A percentile compares a stretch with the other conserved stretches of the same genome.
Conservation (phyloP, 2,113 vertebrate species). For the Onychorhynchus coronatus region DNA sequence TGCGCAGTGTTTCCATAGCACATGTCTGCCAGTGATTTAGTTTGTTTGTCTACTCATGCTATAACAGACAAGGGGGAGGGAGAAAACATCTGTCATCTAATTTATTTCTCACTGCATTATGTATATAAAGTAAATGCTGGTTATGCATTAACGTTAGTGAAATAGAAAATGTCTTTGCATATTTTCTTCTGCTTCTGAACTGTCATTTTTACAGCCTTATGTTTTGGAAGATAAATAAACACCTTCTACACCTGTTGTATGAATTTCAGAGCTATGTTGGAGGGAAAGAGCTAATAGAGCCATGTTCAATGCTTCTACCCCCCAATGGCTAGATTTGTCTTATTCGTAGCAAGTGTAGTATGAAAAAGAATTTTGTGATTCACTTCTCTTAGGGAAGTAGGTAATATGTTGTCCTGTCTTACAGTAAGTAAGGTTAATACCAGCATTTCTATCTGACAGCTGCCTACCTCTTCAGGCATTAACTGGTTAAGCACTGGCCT, state of each 20-base stretch:
- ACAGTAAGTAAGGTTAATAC: neutral
- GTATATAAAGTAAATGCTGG: slow-evolving; percentile 18
- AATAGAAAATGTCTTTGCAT: slow-evolving; percentile 7
- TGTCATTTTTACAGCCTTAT: slow-evolving; percentile 46
- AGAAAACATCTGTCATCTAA: slow-evolving; percentile 57
- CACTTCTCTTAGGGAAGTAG: neutral
- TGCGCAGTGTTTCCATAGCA: neutral
- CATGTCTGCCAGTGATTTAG: slow-evolving; percentile 9
- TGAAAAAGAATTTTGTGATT: neutral
- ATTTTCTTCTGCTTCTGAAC: slow-evolving; percentile 20
- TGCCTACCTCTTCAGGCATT: neutral
- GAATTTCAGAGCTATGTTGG: neutral
- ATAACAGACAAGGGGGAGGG: neutral
- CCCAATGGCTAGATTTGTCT: neutral
- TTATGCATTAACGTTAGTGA: neutral
- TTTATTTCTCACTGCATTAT: slow-evolving; percentile 45
- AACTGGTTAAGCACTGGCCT: neutral
- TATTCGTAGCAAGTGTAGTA: neutral
- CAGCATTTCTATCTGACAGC: neutral
- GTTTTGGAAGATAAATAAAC: slow-evolving; percentile 48
- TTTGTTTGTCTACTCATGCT: slow-evolving; percentile 34
- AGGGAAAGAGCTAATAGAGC: neutral
- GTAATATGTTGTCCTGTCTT: neutral
- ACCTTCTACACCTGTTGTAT: neutral
- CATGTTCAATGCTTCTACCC: neutral